Base-by-base conservation (phyloP, 2,797 vertebrate species). In the Schizopygopsis pylzovi region DNA sequence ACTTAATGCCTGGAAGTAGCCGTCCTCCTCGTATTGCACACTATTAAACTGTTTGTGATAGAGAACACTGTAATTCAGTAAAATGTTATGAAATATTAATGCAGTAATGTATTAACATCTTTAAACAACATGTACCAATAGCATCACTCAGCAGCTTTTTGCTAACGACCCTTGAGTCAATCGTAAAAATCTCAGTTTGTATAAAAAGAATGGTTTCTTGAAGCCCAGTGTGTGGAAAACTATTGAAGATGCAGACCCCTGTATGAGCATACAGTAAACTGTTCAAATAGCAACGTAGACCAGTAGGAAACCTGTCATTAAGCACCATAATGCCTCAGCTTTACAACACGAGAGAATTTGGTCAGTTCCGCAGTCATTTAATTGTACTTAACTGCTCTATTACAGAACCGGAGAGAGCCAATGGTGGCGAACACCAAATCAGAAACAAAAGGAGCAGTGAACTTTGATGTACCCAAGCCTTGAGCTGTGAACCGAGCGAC, bases 401-500 rank as follows among this genome's bases (percentile, higher is more conserved):
- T 90, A 93, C 87, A 93, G 88, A 89, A 87, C 16, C 41, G 75
- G 72, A 18, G 41, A 37, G 78, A 76, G 79, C 49, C 75, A 47
- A 83, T 52, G n/a, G 82, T 87, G 91, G 85, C 84, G 5, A 71
- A 63, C 75, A 76, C 39, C 61, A 77, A 91, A 93, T 91, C 84
- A 1, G 90, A 92, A 92, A 92, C 89, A 89, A 90, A 89, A 90
- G 84, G 15, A 87, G 87, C 87, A 33, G 8, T 61, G 70, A 89
- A 86, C 89, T 93, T 93, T 92, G 92, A 92, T 91, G 88, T 91
- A 70, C 83, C 89, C 83, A 85, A 89, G 90, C 92, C 88, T 82
- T 45, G 75, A 87, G 93, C 86, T 82, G 85, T 79, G 89, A 77
- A 8, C 54, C 81, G 63, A 88, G 43, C 85, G 84, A 81, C 61